Evolutionary conservation across 37 sponge, comb jelly and placozoan genomes (phyloP), one percentile per base, ranked within the genome.

Genomic region (Lycopodina hypogea): DNA sequence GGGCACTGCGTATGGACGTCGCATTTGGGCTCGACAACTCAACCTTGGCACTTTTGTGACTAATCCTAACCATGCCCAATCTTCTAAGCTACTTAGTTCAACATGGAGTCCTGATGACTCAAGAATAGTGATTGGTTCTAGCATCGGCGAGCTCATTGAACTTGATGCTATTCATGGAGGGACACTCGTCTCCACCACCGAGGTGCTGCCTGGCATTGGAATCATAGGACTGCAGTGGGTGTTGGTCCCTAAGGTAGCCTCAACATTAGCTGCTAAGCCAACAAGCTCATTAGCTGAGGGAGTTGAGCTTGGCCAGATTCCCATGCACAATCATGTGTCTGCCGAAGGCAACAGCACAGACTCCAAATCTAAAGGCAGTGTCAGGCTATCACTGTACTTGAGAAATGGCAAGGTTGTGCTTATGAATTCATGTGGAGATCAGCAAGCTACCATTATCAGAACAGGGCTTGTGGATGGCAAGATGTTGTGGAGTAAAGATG

Each of bases 401-500:
- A 41, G 83, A 41, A 93, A 93, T 65, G 94, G 94, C 26, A 93
- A 93, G 72, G 94, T 93, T n/a, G 94, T 93, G 32, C 68, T 93
- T 60, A 93, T 93, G 94, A 86, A 80, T 37, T 93, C 94, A 17
- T 95, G 95, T 69, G 91, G 92, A 1, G 95, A 95, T 56, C 95
- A 90, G 71, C 88, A 90, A n/a, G 92, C 95, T 21, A 89, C 90
- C 52, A 90, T 95, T 71, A 91, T 90, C 42, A 78, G 88, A 40
- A 90, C 95, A 9, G 95, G 91, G 0, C 62, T 95, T 22, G 68
- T 91, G 15, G 95, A 95, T 48, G 95, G 95, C 19, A 68, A 81
- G 45, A 91, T 91, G 81, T 72, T 71, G 35, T 95, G 95, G 95
- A 89, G 89, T 67, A 77, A 62, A 19, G 83, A 86, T 78, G 89